These are phyloP conservation scores for Spodoptera frugiperda DNA, from an alignment of 1,140 invertebrate species.

Conservation along the genomic window DNA sequence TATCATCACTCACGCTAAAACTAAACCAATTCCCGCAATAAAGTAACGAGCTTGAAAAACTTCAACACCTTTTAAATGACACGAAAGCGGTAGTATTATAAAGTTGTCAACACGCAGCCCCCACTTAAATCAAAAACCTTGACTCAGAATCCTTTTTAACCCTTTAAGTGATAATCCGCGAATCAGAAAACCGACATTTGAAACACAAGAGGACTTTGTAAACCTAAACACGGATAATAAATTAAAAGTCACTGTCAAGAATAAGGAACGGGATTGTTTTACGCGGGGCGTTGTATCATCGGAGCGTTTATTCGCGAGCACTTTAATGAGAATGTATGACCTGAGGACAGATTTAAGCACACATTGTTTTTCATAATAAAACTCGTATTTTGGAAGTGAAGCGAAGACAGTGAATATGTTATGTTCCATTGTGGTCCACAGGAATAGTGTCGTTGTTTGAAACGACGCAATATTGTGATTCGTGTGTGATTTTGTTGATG, in stretches of 20 bases:
- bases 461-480: background rate
- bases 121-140: conserved; percentile 13
- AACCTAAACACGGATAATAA: conserved; percentile 7
- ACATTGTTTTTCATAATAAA: conserved; percentile 48
- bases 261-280: conserved; percentile 27
- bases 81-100: conserved; percentile 32
- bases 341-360: conserved; percentile 22
- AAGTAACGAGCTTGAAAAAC: background rate
- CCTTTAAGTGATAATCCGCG: conserved; percentile 41
- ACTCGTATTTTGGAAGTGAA: conserved; percentile 18
- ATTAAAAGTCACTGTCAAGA: conserved; percentile 21
- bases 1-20: background rate
- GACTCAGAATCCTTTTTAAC: conserved; percentile 19
- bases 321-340: conserved; percentile 45
- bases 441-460: background rate
- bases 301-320: conserved; percentile 9
- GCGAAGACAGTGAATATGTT: background rate
- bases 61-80: background rate
- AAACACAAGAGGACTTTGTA: conserved; percentile 41
- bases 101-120: conserved; percentile 14
- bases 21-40: conserved; percentile 4
- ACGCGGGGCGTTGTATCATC: conserved; percentile 16
- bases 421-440: conserved; percentile 15
- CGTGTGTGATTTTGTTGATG: background rate
- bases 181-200: conserved; percentile 17